Base-by-base conservation (phyloP, 2,797 vertebrate species). In the Chaunax sp. region DNA sequence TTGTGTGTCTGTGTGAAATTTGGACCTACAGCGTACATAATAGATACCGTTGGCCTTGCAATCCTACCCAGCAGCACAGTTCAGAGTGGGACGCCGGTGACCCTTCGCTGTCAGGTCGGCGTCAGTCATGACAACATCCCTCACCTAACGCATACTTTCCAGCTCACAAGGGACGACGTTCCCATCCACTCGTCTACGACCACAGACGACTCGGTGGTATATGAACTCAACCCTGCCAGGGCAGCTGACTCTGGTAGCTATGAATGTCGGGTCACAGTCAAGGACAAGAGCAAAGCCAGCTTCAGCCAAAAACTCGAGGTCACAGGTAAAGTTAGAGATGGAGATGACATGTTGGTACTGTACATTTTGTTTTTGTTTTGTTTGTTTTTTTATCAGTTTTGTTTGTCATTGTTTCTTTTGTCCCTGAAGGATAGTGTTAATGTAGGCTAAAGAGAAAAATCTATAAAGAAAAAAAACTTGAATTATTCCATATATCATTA, bases 181-280 rank as follows among this genome's bases (percentile, higher is more conserved):
- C 2, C 5, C 16, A 18, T 93, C 59, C 30, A 87, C 77, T 51
- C 84, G 23, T 11, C 37, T 0, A 83, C 73, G 52, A 84, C 76
- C 41, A 71, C 45, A 3, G 15, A 77, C 1, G 67, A 87, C 30
- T 25, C 37, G 0, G 16, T 84, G 9, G 3, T 8, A 0, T 85
- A 81, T 45, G 45, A 12, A 2, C 83, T 94, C 6, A 2, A 18
- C 38, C 78, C 87, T 0, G 92, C 91, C 71, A 79, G 92, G 28
- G 91, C 87, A 0, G 87, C 80, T 0, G 85, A 93, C 82, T 90
- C 93, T 0, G 94, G 93, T 1, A 73, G 0, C 25, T 94, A 93
- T 16, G 71, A 79, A 18, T 95, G 94, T 62, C 44, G 15, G 11
- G 89, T 95, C 66, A 75, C 22, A 3, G 86, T 94, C n/a, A 58